Percentiles rank a stretch among this genome's conserved stretches.
Conservation (phyloP, 1,140 invertebrate genomes). For the Nomia melanderi region DNA sequence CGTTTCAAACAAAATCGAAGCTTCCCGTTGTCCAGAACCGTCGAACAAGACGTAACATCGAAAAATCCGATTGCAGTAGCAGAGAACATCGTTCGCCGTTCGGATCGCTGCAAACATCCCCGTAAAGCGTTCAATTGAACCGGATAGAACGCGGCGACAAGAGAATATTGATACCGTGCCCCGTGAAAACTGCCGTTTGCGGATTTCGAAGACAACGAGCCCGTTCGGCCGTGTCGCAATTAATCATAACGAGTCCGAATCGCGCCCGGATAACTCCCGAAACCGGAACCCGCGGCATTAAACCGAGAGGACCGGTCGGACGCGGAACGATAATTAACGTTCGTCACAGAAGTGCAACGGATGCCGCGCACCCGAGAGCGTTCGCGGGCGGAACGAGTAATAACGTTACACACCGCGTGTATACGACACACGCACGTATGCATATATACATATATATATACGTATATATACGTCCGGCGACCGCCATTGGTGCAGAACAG, state of each 20-base stretch:
- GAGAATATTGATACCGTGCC: no score
- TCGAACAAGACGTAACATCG: no score
- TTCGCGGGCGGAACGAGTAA: not conserved
- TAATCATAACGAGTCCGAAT: not conserved
- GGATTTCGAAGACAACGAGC: not conserved
- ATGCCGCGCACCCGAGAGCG: not conserved
- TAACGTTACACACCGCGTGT: conserved; percentile 18
- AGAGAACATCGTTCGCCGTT: no score
- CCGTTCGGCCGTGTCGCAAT: not conserved
- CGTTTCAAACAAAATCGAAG: no score
- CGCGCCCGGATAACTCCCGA: not conserved
- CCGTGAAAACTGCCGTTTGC: not conserved
- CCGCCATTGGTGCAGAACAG: conserved; percentile 35
- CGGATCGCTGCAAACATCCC: no score
- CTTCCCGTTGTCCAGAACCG: no score
- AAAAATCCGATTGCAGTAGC: no score
- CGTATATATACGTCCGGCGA: not conserved
- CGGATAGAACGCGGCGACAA: not conserved
- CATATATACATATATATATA: no score
- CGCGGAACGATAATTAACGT: conserved; percentile 28
- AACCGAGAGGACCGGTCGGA: not conserved
- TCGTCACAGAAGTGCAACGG: conserved; percentile 25
- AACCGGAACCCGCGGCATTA: not conserved
- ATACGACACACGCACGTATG: no score
- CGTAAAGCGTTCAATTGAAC: no score